Evolutionary conservation across 1,140 invertebrate genomes (phyloP).

Genomic region (Drosophila novamexicana): DNA sequence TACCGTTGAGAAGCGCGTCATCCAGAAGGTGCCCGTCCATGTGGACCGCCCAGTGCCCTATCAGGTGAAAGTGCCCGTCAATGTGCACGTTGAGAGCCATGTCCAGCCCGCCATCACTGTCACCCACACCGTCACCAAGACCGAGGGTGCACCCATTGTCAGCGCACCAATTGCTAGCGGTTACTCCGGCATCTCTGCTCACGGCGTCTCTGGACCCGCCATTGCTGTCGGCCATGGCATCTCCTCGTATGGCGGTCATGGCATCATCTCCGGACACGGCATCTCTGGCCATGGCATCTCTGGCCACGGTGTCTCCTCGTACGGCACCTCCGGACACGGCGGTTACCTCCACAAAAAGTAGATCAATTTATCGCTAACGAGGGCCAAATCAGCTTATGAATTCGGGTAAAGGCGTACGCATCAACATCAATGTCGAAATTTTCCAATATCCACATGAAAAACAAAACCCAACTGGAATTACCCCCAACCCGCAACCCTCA

Average conservation of each 20-base stretch:
- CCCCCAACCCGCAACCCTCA: slow-evolving; percentile 47
- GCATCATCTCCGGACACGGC: slow-evolving; percentile 37
- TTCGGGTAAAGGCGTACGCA: slow-evolving; percentile 67
- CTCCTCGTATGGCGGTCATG: slow-evolving; percentile 37
- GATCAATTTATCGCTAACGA: slow-evolving; percentile 66
- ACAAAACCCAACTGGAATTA: slow-evolving; percentile 21
- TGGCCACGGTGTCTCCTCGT: slow-evolving; percentile 60
- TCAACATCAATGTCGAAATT: slow-evolving; percentile 58
- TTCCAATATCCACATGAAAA: slow-evolving; percentile 26
- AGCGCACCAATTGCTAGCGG: slow-evolving; percentile 6
- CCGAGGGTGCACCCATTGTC: slow-evolving; percentile 5
- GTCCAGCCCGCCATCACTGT: slow-evolving; percentile 63
- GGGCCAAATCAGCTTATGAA: slow-evolving; percentile 55
- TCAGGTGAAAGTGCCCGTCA: slow-evolving; percentile 87
- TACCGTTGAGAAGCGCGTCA: slow-evolving; percentile 87
- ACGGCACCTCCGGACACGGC: slow-evolving; percentile 68
- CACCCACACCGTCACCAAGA: slow-evolving; percentile 57
- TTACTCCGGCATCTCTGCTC: slow-evolving; percentile 31
- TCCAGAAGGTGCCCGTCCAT: slow-evolving; percentile 84
- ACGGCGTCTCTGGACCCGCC: slow-evolving; percentile 41
- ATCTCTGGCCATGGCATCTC: slow-evolving; percentile 49
- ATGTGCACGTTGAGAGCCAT: slow-evolving; percentile 85
- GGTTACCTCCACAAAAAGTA: slow-evolving; percentile 83
- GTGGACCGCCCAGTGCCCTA: slow-evolving; percentile 87
- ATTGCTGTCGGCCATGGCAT: slow-evolving; percentile 39